Percentiles rank a stretch among this genome's conserved stretches.
Evolutionary conservation across 2,113 vertebrate species (phyloP).

Genomic region (Columba janthina): DNA sequence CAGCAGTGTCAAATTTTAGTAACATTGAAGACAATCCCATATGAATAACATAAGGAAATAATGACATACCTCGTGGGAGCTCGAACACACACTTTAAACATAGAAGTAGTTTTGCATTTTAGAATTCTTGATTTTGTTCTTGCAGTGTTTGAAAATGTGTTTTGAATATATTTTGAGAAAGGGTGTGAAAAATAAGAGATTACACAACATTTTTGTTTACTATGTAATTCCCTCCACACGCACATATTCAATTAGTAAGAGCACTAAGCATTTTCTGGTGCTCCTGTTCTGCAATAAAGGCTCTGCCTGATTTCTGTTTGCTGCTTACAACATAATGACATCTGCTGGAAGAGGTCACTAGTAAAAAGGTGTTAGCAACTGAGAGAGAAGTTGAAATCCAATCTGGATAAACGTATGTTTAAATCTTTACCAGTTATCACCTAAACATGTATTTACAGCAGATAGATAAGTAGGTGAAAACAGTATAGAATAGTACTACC

Average conservation of each 20-base stretch:
- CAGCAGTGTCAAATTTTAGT: slow-evolving; percentile 28
- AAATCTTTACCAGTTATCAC: slow-evolving; percentile 56
- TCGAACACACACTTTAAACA: slow-evolving; percentile 12
- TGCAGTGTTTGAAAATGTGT: slow-evolving; percentile 41
- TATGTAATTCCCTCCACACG: neutral
- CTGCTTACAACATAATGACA: slow-evolving; percentile 58
- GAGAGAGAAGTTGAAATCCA: slow-evolving; percentile 71
- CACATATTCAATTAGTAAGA: slow-evolving; percentile 5
- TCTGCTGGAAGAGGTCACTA: slow-evolving; percentile 69
- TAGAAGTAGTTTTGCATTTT: slow-evolving; percentile 36
- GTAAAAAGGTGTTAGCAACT: slow-evolving; percentile 67
- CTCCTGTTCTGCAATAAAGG: slow-evolving; percentile 8
- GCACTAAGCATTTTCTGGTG: slow-evolving; percentile 10
- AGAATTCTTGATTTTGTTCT: slow-evolving; percentile 29
- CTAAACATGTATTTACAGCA: slow-evolving; percentile 33
- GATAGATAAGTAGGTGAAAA: slow-evolving; percentile 47
- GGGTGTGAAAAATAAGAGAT: slow-evolving; percentile 31
- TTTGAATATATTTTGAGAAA: slow-evolving; percentile 46
- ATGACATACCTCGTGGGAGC: slow-evolving; percentile 1
- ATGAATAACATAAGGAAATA: neutral
- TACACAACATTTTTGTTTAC: slow-evolving; percentile 27
- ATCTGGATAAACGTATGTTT: slow-evolving; percentile 69
- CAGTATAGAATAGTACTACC: neutral
- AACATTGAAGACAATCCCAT: neutral
- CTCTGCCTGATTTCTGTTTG: slow-evolving; percentile 61